Evolutionary conservation across 2,888 invertebrate genomes (phyloP).

Genomic region (Monochamus alternatus): DNA sequence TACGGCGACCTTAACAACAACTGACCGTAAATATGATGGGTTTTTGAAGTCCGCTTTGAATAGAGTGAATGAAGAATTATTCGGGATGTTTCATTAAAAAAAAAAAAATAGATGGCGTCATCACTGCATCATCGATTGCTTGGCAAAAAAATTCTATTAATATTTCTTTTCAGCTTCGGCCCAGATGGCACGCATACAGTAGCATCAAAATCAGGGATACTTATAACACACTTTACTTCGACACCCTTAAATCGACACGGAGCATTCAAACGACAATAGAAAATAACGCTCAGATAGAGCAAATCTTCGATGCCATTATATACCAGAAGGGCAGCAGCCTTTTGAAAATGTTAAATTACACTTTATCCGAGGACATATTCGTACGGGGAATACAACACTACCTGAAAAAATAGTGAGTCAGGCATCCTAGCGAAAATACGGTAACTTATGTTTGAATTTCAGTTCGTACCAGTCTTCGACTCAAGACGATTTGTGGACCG

Average conservation of each 20-base stretch:
- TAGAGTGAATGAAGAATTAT: no score
- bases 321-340: slow-evolving; percentile 73
- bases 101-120: no score
- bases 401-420: slow-evolving; percentile 74
- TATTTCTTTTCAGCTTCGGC: slow-evolving; percentile 72
- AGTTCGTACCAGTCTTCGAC: slow-evolving; percentile 77
- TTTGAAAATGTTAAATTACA: slow-evolving; percentile 76
- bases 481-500: slow-evolving; percentile 79
- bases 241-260: slow-evolving; percentile 74
- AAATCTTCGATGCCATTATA: slow-evolving; percentile 73
- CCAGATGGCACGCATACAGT: slow-evolving; percentile 74
- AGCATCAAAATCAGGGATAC: slow-evolving; percentile 73
- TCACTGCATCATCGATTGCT: no score
- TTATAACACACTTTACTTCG: slow-evolving; percentile 73
- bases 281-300: slow-evolving; percentile 75
- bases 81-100: no score
- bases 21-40: no score
- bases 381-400: slow-evolving; percentile 73
- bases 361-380: slow-evolving; percentile 73
- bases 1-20: no score
- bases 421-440: background rate
- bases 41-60: no score
- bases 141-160: no score
- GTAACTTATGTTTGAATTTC: slow-evolving; percentile 32
- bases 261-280: slow-evolving; percentile 73